Evolutionary conservation across 1,140 invertebrate species (phyloP).

Genomic region (Habropoda laboriosa): DNA sequence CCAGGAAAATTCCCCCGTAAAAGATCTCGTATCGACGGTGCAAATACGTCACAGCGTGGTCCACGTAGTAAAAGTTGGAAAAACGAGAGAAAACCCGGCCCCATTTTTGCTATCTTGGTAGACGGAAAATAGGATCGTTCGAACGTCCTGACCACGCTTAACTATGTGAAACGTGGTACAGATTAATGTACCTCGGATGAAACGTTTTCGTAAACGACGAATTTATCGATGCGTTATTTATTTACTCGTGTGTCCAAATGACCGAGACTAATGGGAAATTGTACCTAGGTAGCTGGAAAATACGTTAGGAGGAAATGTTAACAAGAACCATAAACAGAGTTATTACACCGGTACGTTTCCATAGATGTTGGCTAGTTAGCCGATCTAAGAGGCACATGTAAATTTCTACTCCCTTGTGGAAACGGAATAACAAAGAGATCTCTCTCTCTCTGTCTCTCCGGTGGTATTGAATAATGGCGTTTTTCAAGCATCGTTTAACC

Average conservation of each 20-base stretch:
- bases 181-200: neutral
- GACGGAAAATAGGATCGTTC: slow-evolving; percentile 11
- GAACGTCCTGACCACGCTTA: neutral
- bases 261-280: slow-evolving; percentile 11
- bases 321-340: slow-evolving; percentile 3
- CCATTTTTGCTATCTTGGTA: neutral
- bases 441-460: too few species aligned
- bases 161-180: neutral
- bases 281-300: neutral
- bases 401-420: neutral
- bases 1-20: neutral
- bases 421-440: neutral
- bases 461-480: neutral
- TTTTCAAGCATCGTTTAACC: neutral
- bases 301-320: neutral
- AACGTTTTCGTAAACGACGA: neutral
- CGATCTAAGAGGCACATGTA: neutral
- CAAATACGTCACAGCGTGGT: neutral
- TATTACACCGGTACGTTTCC: neutral
- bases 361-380: neutral
- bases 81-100: neutral
- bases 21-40: neutral
- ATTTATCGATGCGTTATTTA: slow-evolving; percentile 7
- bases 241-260: neutral
- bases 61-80: neutral